phyloP scores from a whole-genome alignment of 2,888 invertebrate genomes.

The Pristionchus japonicus region DNA sequence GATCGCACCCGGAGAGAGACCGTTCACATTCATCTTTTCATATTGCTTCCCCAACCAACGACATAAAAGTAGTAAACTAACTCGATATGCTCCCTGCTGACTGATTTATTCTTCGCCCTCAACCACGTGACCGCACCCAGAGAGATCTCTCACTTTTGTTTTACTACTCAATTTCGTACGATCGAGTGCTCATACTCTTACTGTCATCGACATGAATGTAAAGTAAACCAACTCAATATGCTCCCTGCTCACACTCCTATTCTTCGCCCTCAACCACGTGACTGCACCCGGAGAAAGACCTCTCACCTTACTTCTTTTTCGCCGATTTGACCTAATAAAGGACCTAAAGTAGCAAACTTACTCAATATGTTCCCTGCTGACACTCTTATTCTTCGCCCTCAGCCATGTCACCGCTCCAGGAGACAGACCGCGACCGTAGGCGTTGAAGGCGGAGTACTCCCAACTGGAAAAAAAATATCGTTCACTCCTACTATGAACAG shows the following conservation, averaged over 20 bases:
- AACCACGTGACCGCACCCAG: slow-evolving; percentile 62
- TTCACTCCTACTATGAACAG: too few relatives aligned
- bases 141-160: slow-evolving; percentile 49
- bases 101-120: slow-evolving; percentile 50
- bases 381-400: slow-evolving; percentile 51
- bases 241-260: slow-evolving; percentile 32
- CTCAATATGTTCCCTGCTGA: slow-evolving; percentile 56
- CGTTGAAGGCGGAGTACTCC: slow-evolving; percentile 67
- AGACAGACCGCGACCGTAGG: slow-evolving; percentile 64
- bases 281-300: slow-evolving; percentile 57
- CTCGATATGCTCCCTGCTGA: slow-evolving; percentile 55
- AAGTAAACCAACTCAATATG: not conserved
- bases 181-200: too few relatives aligned
- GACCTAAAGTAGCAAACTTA: too few relatives aligned
- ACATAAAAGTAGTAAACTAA: too few relatives aligned
- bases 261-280: slow-evolving; percentile 56
- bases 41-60: too few relatives aligned
- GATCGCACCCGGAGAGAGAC: slow-evolving; percentile 60
- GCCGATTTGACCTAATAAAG: too few relatives aligned
- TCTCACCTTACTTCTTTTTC: too few relatives aligned
- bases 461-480: too few relatives aligned
- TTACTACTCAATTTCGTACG: too few relatives aligned
- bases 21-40: too few relatives aligned
- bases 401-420: slow-evolving; percentile 62
- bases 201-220: too few relatives aligned